Percentiles rank a stretch among this genome's conserved stretches.
Evolutionary conservation across 1,140 invertebrate species (phyloP).

Genomic region (Procambarus virginalis): DNA sequence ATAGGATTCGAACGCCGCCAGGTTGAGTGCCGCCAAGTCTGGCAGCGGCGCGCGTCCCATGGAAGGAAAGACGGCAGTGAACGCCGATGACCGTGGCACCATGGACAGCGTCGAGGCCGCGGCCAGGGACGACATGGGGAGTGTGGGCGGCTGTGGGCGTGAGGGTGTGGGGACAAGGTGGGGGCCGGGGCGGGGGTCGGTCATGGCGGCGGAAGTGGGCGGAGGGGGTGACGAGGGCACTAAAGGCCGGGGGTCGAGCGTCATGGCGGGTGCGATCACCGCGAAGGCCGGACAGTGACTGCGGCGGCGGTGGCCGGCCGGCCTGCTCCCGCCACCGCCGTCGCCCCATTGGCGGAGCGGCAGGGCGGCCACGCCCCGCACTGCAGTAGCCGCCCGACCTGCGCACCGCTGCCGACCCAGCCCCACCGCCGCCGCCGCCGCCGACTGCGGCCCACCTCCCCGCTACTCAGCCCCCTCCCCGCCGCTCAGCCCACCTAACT

Average conservation of each 20-base stretch:
- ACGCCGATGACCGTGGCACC: slow-evolving; percentile 66
- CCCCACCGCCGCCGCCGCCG: slow-evolving; percentile 6
- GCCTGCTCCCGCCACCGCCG: slow-evolving; percentile 58
- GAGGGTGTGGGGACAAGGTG: slow-evolving; percentile 47
- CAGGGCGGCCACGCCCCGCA: slow-evolving; percentile 54
- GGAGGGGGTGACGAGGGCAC: slow-evolving; percentile 46
- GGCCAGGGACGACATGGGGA: slow-evolving; percentile 43
- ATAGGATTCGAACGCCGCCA: slow-evolving; percentile 56
- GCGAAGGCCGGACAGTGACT: slow-evolving; percentile 62
- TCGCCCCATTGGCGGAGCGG: slow-evolving; percentile 62
- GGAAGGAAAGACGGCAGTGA: slow-evolving; percentile 68
- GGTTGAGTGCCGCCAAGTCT: slow-evolving; percentile 56
- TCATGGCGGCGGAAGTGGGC: slow-evolving; percentile 42
- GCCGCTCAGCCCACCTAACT: slow-evolving; percentile 3
- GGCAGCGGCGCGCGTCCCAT: slow-evolving; percentile 57
- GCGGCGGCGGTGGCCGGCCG: slow-evolving; percentile 55
- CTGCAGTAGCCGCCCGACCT: slow-evolving; percentile 45
- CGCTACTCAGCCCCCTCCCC: background rate
- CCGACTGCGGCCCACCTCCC: background rate
- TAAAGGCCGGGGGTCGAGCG: slow-evolving; percentile 60
- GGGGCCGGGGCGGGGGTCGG: slow-evolving; percentile 39
- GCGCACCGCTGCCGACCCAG: slow-evolving; percentile 30
- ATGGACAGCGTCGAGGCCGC: slow-evolving; percentile 52
- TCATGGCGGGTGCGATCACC: slow-evolving; percentile 64
- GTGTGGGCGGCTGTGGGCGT: slow-evolving; percentile 45